Conservation (phyloP, 2,888 invertebrate genomes). For the Craniophora ligustri region DNA sequence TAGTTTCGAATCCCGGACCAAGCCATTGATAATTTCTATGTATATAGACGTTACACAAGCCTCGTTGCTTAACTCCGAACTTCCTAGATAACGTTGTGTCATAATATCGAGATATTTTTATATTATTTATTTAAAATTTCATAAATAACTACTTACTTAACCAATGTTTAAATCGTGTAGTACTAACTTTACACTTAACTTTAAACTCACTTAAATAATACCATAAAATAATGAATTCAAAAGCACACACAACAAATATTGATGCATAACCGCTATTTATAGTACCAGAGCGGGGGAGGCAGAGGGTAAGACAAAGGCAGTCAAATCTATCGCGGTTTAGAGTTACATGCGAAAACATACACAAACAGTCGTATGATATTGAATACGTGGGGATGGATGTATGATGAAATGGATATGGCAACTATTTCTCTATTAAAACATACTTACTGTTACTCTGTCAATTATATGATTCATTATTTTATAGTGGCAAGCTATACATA, state of each 20-base stretch:
- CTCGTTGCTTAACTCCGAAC: no score
- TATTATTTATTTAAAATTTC: no score
- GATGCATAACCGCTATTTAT: slow-evolving; percentile 31
- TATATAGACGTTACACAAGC: no score
- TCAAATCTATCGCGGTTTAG: slow-evolving; percentile 64
- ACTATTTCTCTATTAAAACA: neutral
- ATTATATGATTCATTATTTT: no score
- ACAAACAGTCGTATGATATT: slow-evolving; percentile 55
- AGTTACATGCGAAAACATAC: slow-evolving; percentile 63
- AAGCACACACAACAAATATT: slow-evolving; percentile 37
- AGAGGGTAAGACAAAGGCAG: slow-evolving; percentile 49
- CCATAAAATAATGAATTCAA: slow-evolving; percentile 18
- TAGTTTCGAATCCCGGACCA: no score
- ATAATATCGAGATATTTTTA: no score
- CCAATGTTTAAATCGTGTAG: no score
- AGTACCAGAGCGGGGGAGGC: slow-evolving; percentile 22
- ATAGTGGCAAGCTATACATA: no score
- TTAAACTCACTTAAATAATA: neutral
- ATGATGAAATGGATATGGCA: slow-evolving; percentile 34
- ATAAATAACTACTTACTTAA: neutral
- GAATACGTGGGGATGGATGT: slow-evolving; percentile 41
- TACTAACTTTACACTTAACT: no score
- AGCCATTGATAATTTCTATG: no score
- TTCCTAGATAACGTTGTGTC: no score
- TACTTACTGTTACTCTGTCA: no score